These are phyloP conservation scores for Scylla paramamosain DNA, from an alignment of 1,140 invertebrate genomes.

Conservation along the genomic window DNA sequence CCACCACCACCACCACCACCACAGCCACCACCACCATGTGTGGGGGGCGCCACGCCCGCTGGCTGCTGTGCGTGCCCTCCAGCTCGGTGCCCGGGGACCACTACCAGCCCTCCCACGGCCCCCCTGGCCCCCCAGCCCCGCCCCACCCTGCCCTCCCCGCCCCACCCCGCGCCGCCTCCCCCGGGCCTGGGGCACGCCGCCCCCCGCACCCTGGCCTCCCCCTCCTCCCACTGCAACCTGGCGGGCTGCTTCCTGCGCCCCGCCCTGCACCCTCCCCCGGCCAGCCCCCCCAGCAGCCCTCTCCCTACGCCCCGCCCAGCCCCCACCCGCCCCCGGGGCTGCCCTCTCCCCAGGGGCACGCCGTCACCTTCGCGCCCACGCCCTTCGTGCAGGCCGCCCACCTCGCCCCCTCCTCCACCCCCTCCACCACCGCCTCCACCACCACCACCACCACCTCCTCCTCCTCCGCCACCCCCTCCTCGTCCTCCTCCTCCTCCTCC, in stretches of 20 bases:
- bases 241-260: slow-evolving; percentile 71
- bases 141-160: slow-evolving; percentile 67
- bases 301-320: slow-evolving; percentile 71
- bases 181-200: slow-evolving; percentile 48
- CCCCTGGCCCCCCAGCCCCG: slow-evolving; percentile 50
- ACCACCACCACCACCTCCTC: slow-evolving; percentile 39
- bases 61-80: slow-evolving; percentile 75
- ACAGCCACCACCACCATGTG: slow-evolving; percentile 70
- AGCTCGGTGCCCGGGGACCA: slow-evolving; percentile 72
- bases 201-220: slow-evolving; percentile 63
- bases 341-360: slow-evolving; percentile 65
- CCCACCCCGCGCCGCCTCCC: slow-evolving; percentile 30
- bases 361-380: slow-evolving; percentile 69
- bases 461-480: background rate
- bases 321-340: slow-evolving; percentile 71
- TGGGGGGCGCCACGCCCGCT: slow-evolving; percentile 75
- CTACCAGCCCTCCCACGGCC: slow-evolving; percentile 69
- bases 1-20: slow-evolving; percentile 59
- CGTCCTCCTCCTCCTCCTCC: too few species aligned
- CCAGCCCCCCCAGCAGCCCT: slow-evolving; percentile 65
- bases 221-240: slow-evolving; percentile 71
- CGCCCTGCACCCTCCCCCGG: slow-evolving; percentile 56
- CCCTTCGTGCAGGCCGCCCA: slow-evolving; percentile 71
- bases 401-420: slow-evolving; percentile 55
- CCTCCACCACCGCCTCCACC: background rate